Conservation (phyloP, 2,797 vertebrate species). For the Sebastes hopkinsi region DNA sequence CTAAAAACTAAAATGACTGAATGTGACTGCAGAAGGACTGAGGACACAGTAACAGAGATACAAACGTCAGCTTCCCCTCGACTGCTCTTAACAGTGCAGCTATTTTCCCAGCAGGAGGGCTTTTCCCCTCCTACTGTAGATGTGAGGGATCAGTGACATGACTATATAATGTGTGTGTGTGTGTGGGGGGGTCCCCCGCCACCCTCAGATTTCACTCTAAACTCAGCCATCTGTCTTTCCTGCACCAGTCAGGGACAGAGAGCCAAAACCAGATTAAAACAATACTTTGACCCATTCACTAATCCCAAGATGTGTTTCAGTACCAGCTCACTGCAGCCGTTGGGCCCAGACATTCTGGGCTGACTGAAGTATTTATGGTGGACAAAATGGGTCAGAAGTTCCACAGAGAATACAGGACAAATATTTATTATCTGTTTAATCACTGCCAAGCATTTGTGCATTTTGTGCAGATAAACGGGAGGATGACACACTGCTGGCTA, state of each 20-base stretch:
- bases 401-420: background rate
- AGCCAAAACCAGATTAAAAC: conserved; percentile 62
- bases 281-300: conserved; percentile 60
- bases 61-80: background rate
- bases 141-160: background rate
- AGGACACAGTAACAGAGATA: background rate
- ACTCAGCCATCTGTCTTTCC: conserved; percentile 64
- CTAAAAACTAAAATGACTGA: background rate
- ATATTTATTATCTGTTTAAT: conserved; percentile 20
- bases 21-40: background rate
- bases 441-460: background rate
- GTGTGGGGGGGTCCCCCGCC: background rate
- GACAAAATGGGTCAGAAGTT: background rate
- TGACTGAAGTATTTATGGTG: background rate
- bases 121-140: background rate
- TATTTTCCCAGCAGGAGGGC: background rate
- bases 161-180: background rate
- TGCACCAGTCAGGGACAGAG: conserved; percentile 16
- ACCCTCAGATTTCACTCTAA: conserved; percentile 23
- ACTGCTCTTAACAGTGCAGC: background rate
- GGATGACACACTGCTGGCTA: background rate
- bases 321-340: background rate
- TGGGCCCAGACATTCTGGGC: background rate
- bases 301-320: conserved; percentile 61
- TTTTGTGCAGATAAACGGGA: background rate